These are phyloP conservation scores for Caranx melampygus DNA, from an alignment of 2,113 vertebrate species.

Conservation along the genomic window DNA sequence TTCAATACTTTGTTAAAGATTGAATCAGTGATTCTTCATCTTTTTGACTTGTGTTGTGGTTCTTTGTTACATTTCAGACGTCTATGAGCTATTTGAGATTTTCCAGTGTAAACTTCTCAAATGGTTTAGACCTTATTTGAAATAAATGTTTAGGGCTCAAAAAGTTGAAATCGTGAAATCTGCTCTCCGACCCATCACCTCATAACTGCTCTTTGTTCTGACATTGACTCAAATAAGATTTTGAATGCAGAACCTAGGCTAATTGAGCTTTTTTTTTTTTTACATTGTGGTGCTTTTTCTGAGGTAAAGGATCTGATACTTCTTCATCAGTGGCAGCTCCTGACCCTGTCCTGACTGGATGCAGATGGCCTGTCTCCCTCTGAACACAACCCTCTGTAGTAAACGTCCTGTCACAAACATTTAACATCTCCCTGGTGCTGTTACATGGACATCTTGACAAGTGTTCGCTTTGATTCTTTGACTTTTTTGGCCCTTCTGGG, in stretches of 20 bases:
- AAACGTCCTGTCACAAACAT: conserved; percentile 21
- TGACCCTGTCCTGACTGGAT: background rate
- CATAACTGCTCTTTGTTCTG: background rate
- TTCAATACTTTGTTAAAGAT: background rate
- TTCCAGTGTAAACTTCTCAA: background rate
- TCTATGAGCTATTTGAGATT: conserved; percentile 1
- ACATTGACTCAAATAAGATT: background rate
- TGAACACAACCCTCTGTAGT: conserved; percentile 16
- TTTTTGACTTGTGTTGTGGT: background rate
- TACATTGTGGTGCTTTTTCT: background rate
- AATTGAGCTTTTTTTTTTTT: background rate
- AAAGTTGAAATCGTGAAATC: no score
- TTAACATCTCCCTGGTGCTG: conserved; percentile 1
- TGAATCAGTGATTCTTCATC: background rate
- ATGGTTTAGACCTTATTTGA: background rate
- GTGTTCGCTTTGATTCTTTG: conserved; percentile 4
- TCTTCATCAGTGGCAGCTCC: background rate
- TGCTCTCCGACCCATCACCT: background rate
- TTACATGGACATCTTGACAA: conserved; percentile 5
- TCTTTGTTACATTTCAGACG: background rate
- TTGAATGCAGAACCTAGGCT: background rate
- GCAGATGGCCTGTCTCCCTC: conserved; percentile 1
- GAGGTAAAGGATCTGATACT: background rate
- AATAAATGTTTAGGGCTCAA: background rate
- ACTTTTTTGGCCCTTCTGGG: background rate